phyloP scores from a whole-genome alignment of 2,888 invertebrate genomes.

The Phlogophora meticulosa region DNA sequence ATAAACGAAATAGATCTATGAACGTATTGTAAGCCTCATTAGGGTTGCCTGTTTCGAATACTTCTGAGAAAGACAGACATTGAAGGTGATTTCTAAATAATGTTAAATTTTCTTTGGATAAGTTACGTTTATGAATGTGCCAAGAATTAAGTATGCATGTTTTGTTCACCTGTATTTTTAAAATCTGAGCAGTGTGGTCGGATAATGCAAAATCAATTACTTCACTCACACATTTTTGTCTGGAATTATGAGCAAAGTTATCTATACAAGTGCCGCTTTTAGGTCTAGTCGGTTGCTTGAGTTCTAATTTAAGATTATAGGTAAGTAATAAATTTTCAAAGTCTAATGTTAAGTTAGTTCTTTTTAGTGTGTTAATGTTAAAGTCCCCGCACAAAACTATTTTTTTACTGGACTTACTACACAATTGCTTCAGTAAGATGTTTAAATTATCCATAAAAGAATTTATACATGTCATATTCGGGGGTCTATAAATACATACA shows the following conservation, averaged over 20 bases:
- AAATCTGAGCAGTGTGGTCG: no score
- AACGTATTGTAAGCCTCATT: no score
- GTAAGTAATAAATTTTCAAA: slow-evolving; percentile 3
- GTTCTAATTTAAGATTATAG: slow-evolving; percentile 4
- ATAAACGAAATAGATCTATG: no score
- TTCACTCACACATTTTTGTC: slow-evolving; percentile 1
- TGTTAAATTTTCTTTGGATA: no score
- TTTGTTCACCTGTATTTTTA: no score
- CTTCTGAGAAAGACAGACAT: no score
- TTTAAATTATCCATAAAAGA: slow-evolving; percentile 2
- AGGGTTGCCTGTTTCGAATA: no score
- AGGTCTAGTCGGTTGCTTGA: slow-evolving; percentile 8
- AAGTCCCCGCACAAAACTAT: not conserved
- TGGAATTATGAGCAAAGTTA: slow-evolving; percentile 18
- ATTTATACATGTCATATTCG: not conserved
- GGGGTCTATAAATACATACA: slow-evolving; percentile 19
- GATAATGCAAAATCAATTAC: not conserved
- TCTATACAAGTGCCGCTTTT: slow-evolving; percentile 15
- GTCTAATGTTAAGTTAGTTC: slow-evolving; percentile 3
- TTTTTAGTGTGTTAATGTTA: not conserved
- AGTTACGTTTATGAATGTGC: no score
- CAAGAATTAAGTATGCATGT: no score
- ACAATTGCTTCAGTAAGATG: not conserved
- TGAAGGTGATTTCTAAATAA: no score
- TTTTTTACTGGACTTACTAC: not conserved